phyloP scores from a whole-genome alignment of 2,797 vertebrate genomes.

The Etheostoma nigrum region DNA sequence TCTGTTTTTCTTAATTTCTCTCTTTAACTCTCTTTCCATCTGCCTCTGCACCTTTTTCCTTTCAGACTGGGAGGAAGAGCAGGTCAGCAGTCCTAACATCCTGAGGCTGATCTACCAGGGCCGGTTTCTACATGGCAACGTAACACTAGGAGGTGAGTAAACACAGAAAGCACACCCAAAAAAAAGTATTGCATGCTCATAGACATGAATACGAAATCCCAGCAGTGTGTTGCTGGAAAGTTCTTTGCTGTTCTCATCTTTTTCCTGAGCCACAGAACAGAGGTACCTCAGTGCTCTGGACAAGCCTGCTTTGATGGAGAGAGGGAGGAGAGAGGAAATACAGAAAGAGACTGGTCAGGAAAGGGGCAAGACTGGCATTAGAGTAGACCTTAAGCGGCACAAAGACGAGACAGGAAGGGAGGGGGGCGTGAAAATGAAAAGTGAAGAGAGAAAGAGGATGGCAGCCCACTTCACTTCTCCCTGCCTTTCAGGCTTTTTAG shows the following conservation, averaged over 20 bases:
- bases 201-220: conserved; percentile 47
- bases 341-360: conserved; percentile 67
- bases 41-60: conserved; percentile 23
- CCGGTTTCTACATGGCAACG: conserved; percentile 97
- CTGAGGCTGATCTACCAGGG: conserved; percentile 99
- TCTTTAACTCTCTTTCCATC: conserved; percentile 24
- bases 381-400: conserved; percentile 54
- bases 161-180: conserved; percentile 37
- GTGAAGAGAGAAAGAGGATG: conserved; percentile 32
- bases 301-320: conserved; percentile 78
- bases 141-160: conserved; percentile 96
- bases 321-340: conserved; percentile 75
- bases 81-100: conserved; percentile 98
- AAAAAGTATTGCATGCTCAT: conserved; percentile 11
- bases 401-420: conserved; percentile 42
- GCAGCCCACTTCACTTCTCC: conserved; percentile 20
- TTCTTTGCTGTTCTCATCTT: conserved; percentile 69
- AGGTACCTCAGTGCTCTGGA: conserved; percentile 78
- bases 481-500: conserved; percentile 42
- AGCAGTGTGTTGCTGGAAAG: conserved; percentile 72
- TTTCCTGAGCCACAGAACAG: conserved; percentile 76
- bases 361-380: conserved; percentile 58
- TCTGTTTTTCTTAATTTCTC: conserved; percentile 39
- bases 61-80: conserved; percentile 98
- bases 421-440: conserved; percentile 24